phyloP scores from a whole-genome alignment of 1,140 invertebrate genomes.

The Cataglyphis hispanica region DNA sequence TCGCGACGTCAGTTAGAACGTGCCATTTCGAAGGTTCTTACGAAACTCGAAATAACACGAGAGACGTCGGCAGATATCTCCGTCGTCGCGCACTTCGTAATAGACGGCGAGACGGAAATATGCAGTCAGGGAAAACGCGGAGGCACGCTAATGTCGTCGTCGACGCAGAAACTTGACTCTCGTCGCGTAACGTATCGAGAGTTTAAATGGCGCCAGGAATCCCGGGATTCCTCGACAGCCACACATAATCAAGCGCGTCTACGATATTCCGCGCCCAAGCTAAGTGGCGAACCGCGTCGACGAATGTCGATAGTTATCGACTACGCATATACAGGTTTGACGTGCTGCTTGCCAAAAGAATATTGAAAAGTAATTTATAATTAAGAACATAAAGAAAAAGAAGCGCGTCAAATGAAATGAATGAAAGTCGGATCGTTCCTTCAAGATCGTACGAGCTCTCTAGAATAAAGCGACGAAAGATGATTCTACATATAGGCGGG shows the following conservation, averaged over 20 bases:
- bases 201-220: conserved; percentile 66
- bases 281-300: conserved; percentile 57
- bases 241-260: conserved; percentile 65
- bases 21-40: conserved; percentile 11
- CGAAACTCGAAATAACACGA: conserved; percentile 65
- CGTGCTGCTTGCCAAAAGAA: conserved; percentile 26
- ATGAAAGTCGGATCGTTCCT: not conserved
- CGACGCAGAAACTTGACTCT: conserved; percentile 64
- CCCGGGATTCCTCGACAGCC: conserved; percentile 61
- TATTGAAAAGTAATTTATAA: conserved; percentile 37
- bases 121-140: conserved; percentile 51
- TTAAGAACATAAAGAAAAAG: conserved; percentile 15
- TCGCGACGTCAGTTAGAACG: not conserved
- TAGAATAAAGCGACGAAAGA: not conserved
- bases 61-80: conserved; percentile 1
- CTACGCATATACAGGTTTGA: conserved; percentile 27
- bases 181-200: conserved; percentile 62
- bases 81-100: conserved; percentile 43
- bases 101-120: conserved; percentile 66
- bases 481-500: not conserved
- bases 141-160: conserved; percentile 62
- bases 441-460: not conserved
- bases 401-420: conserved; percentile 2
- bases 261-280: conserved; percentile 35
- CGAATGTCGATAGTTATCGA: conserved; percentile 69